Evolutionary conservation across 2,113 vertebrate genomes (phyloP).

Genomic region (Rhinopithecus roxellana): DNA sequence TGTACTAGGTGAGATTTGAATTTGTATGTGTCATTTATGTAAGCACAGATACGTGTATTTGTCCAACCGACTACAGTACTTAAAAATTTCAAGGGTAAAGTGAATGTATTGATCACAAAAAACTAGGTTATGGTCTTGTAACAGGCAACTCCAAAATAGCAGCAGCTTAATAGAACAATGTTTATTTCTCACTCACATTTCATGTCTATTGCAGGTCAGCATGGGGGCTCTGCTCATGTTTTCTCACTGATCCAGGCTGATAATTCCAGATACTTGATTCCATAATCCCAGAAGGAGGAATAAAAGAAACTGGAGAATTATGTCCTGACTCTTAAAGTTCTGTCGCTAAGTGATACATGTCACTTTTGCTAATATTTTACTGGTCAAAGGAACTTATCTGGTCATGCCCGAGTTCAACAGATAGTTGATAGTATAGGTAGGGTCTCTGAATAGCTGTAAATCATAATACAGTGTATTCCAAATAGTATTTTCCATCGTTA

Average conservation of each 20-base stretch:
- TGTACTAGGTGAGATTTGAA: neutral
- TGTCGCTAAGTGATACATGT: neutral
- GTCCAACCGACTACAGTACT: neutral
- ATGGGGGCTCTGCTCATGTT: neutral
- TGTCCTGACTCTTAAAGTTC: neutral
- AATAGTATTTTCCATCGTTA: neutral
- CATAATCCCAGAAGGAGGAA: neutral
- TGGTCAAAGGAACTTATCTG: neutral
- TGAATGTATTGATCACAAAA: neutral
- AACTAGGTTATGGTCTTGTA: neutral
- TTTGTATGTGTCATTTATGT: neutral
- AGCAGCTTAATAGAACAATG: neutral
- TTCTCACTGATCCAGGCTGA: neutral
- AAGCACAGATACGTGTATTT: neutral
- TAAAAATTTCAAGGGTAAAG: neutral
- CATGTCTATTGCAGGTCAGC: neutral
- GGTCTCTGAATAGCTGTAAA: neutral
- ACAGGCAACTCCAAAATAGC: neutral
- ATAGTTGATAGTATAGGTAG: neutral
- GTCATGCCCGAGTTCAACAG: neutral
- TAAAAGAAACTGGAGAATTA: neutral
- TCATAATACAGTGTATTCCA: neutral
- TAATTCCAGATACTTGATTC: neutral
- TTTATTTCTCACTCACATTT: constrained; percentile 34
- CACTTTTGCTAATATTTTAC: neutral